These are phyloP conservation scores for Dinomys branickii DNA, from an alignment of 2,113 vertebrate genomes.

Conservation along the genomic window DNA sequence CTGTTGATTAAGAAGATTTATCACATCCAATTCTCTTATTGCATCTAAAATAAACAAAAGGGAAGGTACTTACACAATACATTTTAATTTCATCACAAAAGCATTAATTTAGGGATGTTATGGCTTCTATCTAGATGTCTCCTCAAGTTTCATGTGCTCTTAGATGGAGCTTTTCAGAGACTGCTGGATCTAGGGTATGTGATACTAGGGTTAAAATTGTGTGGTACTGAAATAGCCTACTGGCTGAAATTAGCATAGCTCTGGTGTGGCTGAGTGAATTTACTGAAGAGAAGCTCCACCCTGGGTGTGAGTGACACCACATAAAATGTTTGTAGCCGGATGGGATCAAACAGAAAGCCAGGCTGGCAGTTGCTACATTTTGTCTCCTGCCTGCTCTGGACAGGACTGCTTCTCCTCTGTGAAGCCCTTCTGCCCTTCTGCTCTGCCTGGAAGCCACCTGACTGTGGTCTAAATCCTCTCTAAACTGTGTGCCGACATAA, in stretches of 20 bases:
- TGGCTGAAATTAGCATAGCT: neutral
- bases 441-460: neutral
- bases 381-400: neutral
- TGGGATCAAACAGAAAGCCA: neutral
- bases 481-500: neutral
- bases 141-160: neutral
- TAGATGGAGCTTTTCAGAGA: neutral
- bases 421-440: neutral
- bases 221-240: neutral
- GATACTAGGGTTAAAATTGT: neutral
- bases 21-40: neutral
- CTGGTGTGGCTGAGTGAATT: neutral
- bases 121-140: neutral
- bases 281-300: neutral
- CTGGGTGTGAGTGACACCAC: neutral
- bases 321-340: neutral
- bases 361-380: neutral
- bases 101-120: neutral
- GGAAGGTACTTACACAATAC: neutral
- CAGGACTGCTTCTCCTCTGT: neutral
- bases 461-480: neutral
- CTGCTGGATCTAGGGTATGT: neutral
- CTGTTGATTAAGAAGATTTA: neutral
- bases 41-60: slow-evolving; percentile 10
- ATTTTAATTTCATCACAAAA: neutral